Base-by-base conservation (phyloP, 2,797 vertebrate genomes). In the Urocyon cinereoargenteus region DNA sequence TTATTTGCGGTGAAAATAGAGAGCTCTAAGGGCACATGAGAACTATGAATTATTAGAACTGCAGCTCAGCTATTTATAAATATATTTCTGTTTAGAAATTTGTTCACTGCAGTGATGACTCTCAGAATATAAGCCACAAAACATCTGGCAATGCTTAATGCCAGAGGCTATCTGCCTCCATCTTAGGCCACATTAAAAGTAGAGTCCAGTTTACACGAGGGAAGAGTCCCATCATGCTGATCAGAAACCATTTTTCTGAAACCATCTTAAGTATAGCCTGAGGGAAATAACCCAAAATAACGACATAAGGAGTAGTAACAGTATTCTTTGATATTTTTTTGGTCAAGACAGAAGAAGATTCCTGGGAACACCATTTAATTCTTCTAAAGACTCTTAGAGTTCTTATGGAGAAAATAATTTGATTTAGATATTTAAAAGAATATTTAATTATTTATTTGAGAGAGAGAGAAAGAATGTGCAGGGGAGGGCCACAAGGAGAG, bases 1-100 rank as follows among this genome's bases (percentile, higher is more conserved):
- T 91, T 59, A 96, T 75, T 75, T 86, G 10, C 9, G 28, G 3
- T 84, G 24, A 96, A 97, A 96, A 84, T 36, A 72, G 49, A 86
- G 77, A 96, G 19, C 12, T 93, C n/a, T 82, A 49, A 86, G 49
- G 22, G 40, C 45, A 86, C 7, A 3, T 59, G 28, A 55, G 28
- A 90, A 94, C 22, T 66, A 12, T 64, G 59, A 70, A 14, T 6
- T 93, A 95, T 68, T 81, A 82, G 64, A 96, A 68, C 16, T 59
- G 26, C 45, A 77, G 24, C 36, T 96, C 14, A 45, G 59, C 83
- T 97, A 82, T 77, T 93, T 85, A 87, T 70, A 91, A 79, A 75
- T 82, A 92, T 31, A 95, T 55, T 81, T 84, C 24, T 16, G 81
- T 72, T 85, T 68, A 91, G 53, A 92, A 93, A 75, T 75, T 49